Base-by-base conservation (phyloP, 2,888 invertebrate genomes). In the Torymus tubicola region DNA sequence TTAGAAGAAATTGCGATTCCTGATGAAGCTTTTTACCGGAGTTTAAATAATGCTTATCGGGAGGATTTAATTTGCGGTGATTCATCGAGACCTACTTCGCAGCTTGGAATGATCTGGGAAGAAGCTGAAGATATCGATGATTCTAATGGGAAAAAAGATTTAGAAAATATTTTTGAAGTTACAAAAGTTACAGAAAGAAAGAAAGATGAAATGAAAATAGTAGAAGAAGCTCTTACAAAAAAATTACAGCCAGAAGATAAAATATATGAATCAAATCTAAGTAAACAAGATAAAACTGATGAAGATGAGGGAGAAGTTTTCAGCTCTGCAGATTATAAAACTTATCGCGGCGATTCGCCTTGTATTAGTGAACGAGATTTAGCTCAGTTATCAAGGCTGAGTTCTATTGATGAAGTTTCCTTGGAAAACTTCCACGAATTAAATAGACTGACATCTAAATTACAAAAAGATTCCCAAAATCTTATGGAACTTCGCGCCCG, bases 91-190 rank as follows among this genome's bases (percentile, higher is more conserved):
- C 94, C 95, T 77, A 92, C 93, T 82, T 95, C 95, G 70, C 96
- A 96, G 85, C 91, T 96, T 84, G 96, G 95, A 82, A 96, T 96
- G 95, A 96, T 96, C 85, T 96, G 96, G 95, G 96, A 96, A 90
- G 96, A 96, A 85, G 94, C 95, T 13, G 96, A 96, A 90, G 96
- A 96, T 85, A 91, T 91, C 42, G 95, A 95, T 83, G 93, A 93
- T 63, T 90, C 90, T 18, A 92, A 91, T 76, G 92, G 92, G 0
- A 92, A 92, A 60, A 90, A 90, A 72, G 89, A 89, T 13, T 21
- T 60, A 3, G 86, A 87, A 1, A 57, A 76, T 53, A 79, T 80
- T 31, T 85, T 85, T 53, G 86, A 87, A 21, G 42, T 42, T 42
- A 42, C 42, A 42, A 83, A 86, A 57, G 67, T 83, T 24, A 50